A percentile compares a stretch with the other conserved stretches of the same genome.
Evolutionary conservation across 2,113 vertebrate species (phyloP).

Genomic region (Motacilla alba): DNA sequence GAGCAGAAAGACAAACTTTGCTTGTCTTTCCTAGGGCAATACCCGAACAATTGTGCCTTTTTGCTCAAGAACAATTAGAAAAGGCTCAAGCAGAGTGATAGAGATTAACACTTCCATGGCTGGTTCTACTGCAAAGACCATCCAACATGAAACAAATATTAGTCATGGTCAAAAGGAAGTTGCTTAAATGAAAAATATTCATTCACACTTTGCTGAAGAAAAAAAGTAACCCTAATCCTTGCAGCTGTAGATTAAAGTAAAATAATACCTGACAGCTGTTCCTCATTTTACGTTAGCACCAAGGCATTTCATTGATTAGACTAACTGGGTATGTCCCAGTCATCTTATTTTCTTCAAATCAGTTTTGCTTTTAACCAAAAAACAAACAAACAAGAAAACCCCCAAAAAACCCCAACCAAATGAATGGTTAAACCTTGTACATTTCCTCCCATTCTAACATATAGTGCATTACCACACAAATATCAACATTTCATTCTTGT

Average conservation of each 20-base stretch:
- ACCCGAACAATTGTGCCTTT: background rate
- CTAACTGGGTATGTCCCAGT: background rate
- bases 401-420: background rate
- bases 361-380: background rate
- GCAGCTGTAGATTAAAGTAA: background rate
- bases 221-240: background rate
- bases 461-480: background rate
- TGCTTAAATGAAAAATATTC: background rate
- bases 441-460: background rate
- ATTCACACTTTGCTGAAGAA: background rate
- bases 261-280: background rate
- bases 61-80: background rate
- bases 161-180: background rate
- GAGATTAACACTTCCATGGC: background rate
- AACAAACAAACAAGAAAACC: background rate
- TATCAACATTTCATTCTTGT: background rate
- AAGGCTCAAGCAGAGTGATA: background rate
- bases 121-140: background rate
- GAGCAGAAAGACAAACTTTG: background rate
- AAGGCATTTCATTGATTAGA: background rate
- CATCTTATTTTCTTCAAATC: background rate
- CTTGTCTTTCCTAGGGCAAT: background rate
- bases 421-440: background rate
- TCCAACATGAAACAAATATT: background rate
- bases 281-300: background rate